A percentile compares a stretch with the other conserved stretches of the same genome.
These are phyloP conservation scores for Embidobia sp. DNA, from an alignment of 2,888 invertebrate species.

Conservation along the genomic window DNA sequence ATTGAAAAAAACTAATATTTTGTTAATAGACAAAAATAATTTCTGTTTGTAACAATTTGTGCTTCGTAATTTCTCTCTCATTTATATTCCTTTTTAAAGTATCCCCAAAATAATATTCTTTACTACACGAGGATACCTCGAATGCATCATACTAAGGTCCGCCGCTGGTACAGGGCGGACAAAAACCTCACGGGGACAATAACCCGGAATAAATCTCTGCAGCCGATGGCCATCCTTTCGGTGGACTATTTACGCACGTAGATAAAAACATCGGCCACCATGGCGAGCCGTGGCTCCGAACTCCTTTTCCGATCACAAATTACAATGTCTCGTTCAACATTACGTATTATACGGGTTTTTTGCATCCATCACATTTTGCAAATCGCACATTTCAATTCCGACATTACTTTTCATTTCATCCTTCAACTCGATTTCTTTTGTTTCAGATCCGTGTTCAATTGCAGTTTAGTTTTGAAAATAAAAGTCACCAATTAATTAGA, in stretches of 20 bases:
- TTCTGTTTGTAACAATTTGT: neutral
- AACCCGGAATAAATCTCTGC: slow-evolving; percentile 47
- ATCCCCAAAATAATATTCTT: slow-evolving; percentile 21
- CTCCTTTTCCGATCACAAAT: slow-evolving; percentile 32
- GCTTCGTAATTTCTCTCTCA: neutral
- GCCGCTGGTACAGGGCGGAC: slow-evolving; percentile 6
- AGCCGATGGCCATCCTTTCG: slow-evolving; percentile 40
- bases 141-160: slow-evolving; percentile 22
- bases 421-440: no score
- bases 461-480: no score
- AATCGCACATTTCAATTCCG: slow-evolving; percentile 2
- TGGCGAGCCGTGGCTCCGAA: slow-evolving; percentile 12
- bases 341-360: slow-evolving; percentile 1
- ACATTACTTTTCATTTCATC: neutral
- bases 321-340: slow-evolving; percentile 23
- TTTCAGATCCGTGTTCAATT: no score
- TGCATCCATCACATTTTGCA: neutral
- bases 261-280: slow-evolving; percentile 38
- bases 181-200: slow-evolving; percentile 40
- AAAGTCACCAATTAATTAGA: no score
- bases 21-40: neutral
- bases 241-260: slow-evolving; percentile 41
- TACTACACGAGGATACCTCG: slow-evolving; percentile 3
- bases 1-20: no score
- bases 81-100: neutral